Evolutionary conservation across 2,797 vertebrate species (phyloP), one percentile per base, ranked within the genome.

Genomic region (Rhynchonycteris naso): DNA sequence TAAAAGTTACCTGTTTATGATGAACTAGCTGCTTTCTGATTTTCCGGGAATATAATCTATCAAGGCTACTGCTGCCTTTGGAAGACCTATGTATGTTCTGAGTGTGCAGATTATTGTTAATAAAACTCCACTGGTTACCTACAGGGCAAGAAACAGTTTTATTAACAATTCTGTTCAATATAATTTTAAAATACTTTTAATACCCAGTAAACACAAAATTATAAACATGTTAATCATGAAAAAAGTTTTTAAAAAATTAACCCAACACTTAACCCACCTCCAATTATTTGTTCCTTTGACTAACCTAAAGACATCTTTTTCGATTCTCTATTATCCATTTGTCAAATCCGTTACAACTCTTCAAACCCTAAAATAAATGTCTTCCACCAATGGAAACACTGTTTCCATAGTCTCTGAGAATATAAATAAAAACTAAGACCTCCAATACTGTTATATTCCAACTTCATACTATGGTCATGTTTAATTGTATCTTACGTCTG

Each of bases 81-180:
- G 99, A 98, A 18, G 99, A 99, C 91, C 99, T 98, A 98, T 97
- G 99, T 90, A 99, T 98, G 96, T 98, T 99, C 97, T 99, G 99
- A 79, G 99, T 99, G 96, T 99, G 99, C 88, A 99, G 99, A 97
- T 98, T 99, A 96, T 99, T 99, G 93, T 99, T 99, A 97, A 99
- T 99, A 97, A 99, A 99, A 98, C 99, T 99, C 99, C 99, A 99
- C 96, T 99, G 99, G 97, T 99, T 99, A 88, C 99, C 99, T 99
- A 97, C 5, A 72, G 38, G 54, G 78, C 85, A 97, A 96, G 30
- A 22, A 87, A 96, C 76, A n/a, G 19, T 63, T 76, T 78, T 75
- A 90, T 90, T 69, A 97, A 50, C 79, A 90, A 80, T 84, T 89
- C 26, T 69, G 26, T 50, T 61, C 72, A 95, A 76, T 74, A n/a